Conservation (phyloP, 2,113 vertebrate species). For the Thermophis baileyi region DNA sequence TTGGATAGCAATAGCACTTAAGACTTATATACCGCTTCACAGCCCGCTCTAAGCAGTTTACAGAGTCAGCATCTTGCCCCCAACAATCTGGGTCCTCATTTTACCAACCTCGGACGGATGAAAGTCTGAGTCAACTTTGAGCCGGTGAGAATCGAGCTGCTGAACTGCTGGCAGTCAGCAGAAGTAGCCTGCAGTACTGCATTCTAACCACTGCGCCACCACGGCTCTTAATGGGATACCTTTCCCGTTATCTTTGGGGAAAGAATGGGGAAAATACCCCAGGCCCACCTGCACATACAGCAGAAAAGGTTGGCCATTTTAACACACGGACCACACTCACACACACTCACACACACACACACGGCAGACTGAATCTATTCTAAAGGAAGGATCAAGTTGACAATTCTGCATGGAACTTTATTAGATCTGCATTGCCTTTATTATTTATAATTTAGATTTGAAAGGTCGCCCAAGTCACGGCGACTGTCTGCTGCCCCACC, state of each 20-base stretch:
- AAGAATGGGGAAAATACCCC: background rate
- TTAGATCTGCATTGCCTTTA: background rate
- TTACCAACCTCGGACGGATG: background rate
- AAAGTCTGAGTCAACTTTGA: background rate
- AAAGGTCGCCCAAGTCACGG: background rate
- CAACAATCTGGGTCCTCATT: background rate
- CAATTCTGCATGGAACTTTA: background rate
- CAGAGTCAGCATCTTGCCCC: background rate
- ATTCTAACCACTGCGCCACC: background rate
- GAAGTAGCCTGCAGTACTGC: background rate
- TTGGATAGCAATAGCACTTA: background rate
- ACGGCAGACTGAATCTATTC: background rate
- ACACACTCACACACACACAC: background rate
- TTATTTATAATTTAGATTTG: background rate
- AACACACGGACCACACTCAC: background rate
- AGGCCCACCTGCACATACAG: background rate
- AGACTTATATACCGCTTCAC: background rate
- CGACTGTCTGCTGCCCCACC: background rate
- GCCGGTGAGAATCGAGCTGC: background rate
- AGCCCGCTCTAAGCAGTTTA: background rate
- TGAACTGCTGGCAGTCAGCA: too few species aligned
- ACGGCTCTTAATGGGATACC: background rate
- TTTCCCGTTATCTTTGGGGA: too few species aligned
- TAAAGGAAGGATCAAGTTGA: background rate
- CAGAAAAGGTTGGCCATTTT: background rate